Evolutionary conservation across 2,797 vertebrate genomes (phyloP), one percentile per base, ranked within the genome.

Genomic region (Schizopygopsis malacanthus): DNA sequence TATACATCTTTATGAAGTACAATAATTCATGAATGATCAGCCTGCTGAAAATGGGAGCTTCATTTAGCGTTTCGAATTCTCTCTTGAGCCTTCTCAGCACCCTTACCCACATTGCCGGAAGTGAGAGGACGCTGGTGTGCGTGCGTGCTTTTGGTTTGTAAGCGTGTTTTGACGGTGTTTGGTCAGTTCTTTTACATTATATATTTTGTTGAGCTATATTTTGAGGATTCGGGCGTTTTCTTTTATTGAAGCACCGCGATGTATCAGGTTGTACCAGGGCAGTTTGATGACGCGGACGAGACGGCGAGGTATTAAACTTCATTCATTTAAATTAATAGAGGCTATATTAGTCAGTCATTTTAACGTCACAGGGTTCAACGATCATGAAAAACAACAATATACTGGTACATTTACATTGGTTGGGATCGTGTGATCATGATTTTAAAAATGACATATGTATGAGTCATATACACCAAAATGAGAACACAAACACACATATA

Each of bases 211-310:
- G 18, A n/a, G 18, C 2, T 81, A 52, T 69, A 81, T 52, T 69
- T 63, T 2, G 71, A 71, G 33, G 13, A 37, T 54, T 59, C 0
- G 16, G 2, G 6, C 11, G 11, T 20, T 65, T 54, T 43, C 20
- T 2, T 45, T 28, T 8, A 81, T 7, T 28, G 13, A 52, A 37
- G 2, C 13, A 20, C 50, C 52, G 63, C 9, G 22, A 89, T 91
- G 91, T 84, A 87, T 20, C 89, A 80, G n/a, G 86, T 91, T 0
- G 95, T 96, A 9, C 95, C 96, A 0, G 97, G 97, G 18, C 97
- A 98, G 93, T 98, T 98, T 84, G 97, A 98, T 67, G 96, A 98
- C 87, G 97, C 95, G 0, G 95, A 96, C 0, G 92, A 94, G 87
- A 93, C 95, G 1, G 95, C 94, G 70, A 93, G 95, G 97, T 97